phyloP scores from a whole-genome alignment of 2,113 vertebrate genomes.

The Dissostichus mawsoni region DNA sequence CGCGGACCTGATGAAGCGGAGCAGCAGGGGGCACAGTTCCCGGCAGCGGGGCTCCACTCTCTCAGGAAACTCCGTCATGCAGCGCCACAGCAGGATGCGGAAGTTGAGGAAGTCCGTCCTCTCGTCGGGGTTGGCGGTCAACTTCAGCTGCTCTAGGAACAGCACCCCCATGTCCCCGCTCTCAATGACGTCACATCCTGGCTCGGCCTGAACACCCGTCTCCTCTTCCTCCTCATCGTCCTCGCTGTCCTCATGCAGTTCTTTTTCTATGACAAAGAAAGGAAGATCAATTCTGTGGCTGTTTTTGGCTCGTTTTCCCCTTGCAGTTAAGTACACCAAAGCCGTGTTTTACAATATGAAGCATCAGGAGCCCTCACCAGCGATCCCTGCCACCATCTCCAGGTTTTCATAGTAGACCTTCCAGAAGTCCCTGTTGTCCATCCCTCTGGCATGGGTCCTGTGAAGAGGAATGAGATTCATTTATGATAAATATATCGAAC shows the following conservation, averaged over 20 bases:
- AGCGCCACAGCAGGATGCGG: constrained; percentile 91
- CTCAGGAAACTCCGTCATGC: constrained; percentile 91
- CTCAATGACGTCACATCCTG: constrained; percentile 77
- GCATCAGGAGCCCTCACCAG: constrained; percentile 70
- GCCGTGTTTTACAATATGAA: no score
- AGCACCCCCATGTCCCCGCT: constrained; percentile 83
- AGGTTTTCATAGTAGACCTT: constrained; percentile 91
- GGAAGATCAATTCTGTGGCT: neutral
- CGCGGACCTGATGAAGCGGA: constrained; percentile 92
- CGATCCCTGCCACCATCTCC: constrained; percentile 88
- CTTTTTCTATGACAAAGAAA: constrained; percentile 84
- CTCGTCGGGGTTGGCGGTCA: constrained; percentile 78
- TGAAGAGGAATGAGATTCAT: neutral
- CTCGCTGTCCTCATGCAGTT: constrained; percentile 80
- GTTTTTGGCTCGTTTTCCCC: neutral
- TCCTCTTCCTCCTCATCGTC: constrained; percentile 40
- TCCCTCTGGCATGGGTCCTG: constrained; percentile 93
- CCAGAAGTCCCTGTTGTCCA: constrained; percentile 98
- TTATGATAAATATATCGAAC: neutral
- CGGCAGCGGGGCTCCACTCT: constrained; percentile 92
- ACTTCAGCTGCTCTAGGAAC: constrained; percentile 85
- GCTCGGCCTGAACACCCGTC: constrained; percentile 45
- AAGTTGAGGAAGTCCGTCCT: constrained; percentile 94
- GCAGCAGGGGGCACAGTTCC: constrained; percentile 93
- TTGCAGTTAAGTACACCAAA: neutral